A percentile compares a stretch with the other conserved stretches of the same genome.
Evolutionary conservation across 2,113 vertebrate species (phyloP).

Genomic region (Paramisgurnus dabryanus): DNA sequence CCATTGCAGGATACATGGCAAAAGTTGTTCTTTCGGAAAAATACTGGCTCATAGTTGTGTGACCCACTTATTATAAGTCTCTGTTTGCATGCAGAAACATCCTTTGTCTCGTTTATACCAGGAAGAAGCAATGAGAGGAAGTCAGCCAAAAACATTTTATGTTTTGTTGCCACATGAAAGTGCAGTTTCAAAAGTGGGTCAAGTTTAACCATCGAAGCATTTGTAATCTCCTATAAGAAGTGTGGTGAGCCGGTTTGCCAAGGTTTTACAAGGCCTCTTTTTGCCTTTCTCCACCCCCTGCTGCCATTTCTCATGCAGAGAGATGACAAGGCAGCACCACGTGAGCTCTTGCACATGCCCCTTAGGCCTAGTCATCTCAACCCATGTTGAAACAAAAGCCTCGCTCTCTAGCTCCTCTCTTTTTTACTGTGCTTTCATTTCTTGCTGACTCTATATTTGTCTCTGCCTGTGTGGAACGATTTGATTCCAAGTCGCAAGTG

Average conservation of each 20-base stretch:
- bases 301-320: slow-evolving; percentile 28
- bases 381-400: slow-evolving; percentile 50
- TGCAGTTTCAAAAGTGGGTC: slow-evolving; percentile 75
- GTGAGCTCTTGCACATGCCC: slow-evolving; percentile 40
- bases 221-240: slow-evolving; percentile 66
- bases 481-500: slow-evolving; percentile 1
- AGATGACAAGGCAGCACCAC: slow-evolving; percentile 48
- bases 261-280: slow-evolving; percentile 61
- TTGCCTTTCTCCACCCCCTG: slow-evolving; percentile 19
- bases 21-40: slow-evolving; percentile 52
- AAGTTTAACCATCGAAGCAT: slow-evolving; percentile 69
- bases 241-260: slow-evolving; percentile 63
- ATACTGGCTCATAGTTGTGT: slow-evolving; percentile 28
- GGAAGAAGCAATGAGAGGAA: slow-evolving; percentile 47
- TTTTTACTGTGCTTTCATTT: slow-evolving; percentile 14
- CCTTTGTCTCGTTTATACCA: slow-evolving; percentile 58
- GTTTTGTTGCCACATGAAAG: slow-evolving; percentile 42
- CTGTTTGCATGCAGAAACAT: slow-evolving; percentile 59
- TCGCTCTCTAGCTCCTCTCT: slow-evolving; percentile 43
- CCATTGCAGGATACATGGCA: slow-evolving; percentile 40
- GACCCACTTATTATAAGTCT: slow-evolving; percentile 53
- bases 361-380: slow-evolving; percentile 44
- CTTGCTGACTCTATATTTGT: neutral
- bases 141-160: slow-evolving; percentile 8
- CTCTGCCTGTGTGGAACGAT: neutral